Evolutionary conservation across 1,140 invertebrate genomes (phyloP).

Genomic region (Lepidurus arcticus): DNA sequence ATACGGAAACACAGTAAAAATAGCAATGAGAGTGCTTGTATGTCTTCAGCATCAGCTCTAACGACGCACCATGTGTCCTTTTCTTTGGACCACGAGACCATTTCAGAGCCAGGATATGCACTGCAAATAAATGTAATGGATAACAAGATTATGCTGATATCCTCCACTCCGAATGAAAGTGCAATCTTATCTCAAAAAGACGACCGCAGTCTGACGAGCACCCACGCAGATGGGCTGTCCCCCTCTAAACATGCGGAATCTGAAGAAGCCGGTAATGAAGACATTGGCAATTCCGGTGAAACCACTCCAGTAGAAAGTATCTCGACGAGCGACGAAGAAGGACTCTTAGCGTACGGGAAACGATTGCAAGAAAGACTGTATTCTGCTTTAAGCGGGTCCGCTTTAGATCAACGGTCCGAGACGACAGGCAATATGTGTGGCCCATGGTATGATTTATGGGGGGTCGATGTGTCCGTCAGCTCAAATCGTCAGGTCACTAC

Average conservation of each 20-base stretch:
- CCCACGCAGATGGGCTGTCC: background rate
- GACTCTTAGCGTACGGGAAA: constrained; percentile 46
- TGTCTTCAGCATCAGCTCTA: background rate
- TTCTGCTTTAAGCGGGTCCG: constrained; percentile 46
- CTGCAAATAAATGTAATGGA: background rate
- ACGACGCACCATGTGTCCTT: background rate
- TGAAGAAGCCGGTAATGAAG: constrained; percentile 38
- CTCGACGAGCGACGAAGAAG: constrained; percentile 23
- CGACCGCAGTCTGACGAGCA: background rate
- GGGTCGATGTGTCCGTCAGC: constrained; percentile 51
- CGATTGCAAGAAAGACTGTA: constrained; percentile 46
- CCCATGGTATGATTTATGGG: constrained; percentile 82
- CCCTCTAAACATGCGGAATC: background rate
- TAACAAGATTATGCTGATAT: background rate
- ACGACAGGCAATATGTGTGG: constrained; percentile 63
- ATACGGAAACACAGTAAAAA: background rate
- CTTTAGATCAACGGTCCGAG: constrained; percentile 53
- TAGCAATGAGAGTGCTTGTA: background rate
- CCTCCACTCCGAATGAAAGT: constrained; percentile 36
- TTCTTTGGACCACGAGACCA: background rate
- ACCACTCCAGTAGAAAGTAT: background rate
- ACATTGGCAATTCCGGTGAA: constrained; percentile 39
- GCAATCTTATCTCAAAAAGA: constrained; percentile 14
- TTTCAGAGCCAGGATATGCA: background rate
- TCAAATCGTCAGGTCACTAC: constrained; percentile 2